Base-by-base conservation (phyloP, 2,797 vertebrate species). In the Garrulus glandarius region DNA sequence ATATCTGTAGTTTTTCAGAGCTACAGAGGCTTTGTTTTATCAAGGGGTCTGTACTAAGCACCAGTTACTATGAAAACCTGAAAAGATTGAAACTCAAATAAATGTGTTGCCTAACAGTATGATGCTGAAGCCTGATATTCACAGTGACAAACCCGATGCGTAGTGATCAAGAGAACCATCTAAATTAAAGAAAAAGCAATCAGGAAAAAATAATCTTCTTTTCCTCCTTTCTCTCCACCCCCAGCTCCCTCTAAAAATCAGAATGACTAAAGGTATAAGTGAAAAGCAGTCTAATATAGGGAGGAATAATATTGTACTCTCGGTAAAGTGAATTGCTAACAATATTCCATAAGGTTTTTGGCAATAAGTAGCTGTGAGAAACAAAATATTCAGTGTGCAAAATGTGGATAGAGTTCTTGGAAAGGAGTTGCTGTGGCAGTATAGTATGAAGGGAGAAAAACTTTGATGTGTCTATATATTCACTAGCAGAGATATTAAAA, bases 11-110 rank as follows among this genome's bases (percentile, higher is more conserved):
- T 63, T 74, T 93, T 87, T 75, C 55, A 85, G 29, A 80, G 18
- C 17, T 63, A 69, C 13, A 14, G 8, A 65, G 23, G 8, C 27
- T 89, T 91, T 87, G 32, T 92, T 93, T 97, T 95, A 95, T 92
- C 93, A 88, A 94, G 67, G 37, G 17, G 34, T 88, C 76, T 87
- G 49, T 77, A 75, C 57, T 87, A 87, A 94, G 81, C 57, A 79
- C 26, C 41, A 34, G 93, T 97, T 94, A 84, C 95, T 88, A 97
- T 96, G 89, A 96, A 96, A 97, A 97, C 95, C 34, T 84, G 82
- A 70, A 57, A 93, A 90, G 76, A 90, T 18, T 85, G 18, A 29
- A 87, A 86, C 63, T 91, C 65, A 80, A 80, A 91, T 68, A 81
- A 93, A 84, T 60, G 36, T 89, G 46, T 79, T 87, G 43, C 56